Conservation (phyloP, 2,113 vertebrate genomes). For the Nothocercus julius region DNA sequence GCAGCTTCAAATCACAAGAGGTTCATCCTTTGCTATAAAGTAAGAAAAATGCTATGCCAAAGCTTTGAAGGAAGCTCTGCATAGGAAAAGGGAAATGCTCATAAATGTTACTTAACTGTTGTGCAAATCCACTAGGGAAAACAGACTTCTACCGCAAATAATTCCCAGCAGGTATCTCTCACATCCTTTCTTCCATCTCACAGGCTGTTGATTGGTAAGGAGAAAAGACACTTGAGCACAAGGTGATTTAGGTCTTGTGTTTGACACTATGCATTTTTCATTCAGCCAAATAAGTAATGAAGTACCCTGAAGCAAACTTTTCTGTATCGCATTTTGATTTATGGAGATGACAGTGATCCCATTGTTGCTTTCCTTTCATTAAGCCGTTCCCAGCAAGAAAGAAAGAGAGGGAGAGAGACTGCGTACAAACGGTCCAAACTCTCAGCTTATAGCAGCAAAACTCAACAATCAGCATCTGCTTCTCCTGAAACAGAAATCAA, state of each 20-base stretch:
- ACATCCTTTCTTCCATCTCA: background rate
- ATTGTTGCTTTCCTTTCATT: background rate
- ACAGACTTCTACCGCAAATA: background rate
- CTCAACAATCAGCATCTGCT: background rate
- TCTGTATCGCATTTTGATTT: background rate
- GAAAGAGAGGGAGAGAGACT: background rate
- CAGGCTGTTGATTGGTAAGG: background rate
- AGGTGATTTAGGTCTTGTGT: conserved; percentile 13
- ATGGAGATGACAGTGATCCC: background rate
- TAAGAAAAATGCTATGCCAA: background rate
- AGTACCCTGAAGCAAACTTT: conserved; percentile 1
- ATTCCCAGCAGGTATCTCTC: background rate
- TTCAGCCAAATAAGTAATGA: conserved; percentile 22
- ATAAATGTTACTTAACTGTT: background rate
- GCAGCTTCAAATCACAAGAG: conserved; percentile 41
- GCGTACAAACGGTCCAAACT: background rate
- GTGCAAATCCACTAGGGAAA: background rate
- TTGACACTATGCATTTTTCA: conserved; percentile 15
- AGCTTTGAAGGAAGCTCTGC: conserved; percentile 27
- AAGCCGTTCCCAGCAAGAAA: background rate
- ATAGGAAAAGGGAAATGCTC: background rate
- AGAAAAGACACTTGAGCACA: background rate
- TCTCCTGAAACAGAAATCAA: background rate
- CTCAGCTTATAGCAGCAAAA: conserved; percentile 2
- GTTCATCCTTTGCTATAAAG: conserved; percentile 15